Evolutionary conservation across 2,113 vertebrate genomes (phyloP).

Genomic region (Aldabrachelys gigantea): DNA sequence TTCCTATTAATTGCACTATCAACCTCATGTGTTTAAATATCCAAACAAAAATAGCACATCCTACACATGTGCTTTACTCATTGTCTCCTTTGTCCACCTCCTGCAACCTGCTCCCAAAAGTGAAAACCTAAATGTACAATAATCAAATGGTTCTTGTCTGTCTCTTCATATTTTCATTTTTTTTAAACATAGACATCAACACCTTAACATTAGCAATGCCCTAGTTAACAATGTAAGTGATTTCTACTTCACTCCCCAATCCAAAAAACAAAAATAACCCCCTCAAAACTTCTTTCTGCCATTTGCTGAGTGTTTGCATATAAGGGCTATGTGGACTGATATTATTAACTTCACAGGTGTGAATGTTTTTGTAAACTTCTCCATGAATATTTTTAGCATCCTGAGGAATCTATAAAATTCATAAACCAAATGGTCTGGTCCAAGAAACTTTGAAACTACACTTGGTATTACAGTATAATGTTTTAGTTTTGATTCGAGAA

Average conservation of each 20-base stretch:
- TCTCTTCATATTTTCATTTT: neutral
- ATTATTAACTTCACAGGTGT: neutral
- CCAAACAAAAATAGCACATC: neutral
- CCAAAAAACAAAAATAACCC: neutral
- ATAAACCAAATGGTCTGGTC: rapidly evolving
- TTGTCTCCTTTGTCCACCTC: neutral
- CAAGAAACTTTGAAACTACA: rapidly evolving
- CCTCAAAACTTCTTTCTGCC: neutral
- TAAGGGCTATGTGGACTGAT: neutral
- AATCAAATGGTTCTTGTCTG: neutral
- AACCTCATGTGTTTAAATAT: neutral
- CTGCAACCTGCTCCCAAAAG: neutral
- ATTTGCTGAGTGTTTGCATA: neutral
- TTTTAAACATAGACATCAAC: neutral
- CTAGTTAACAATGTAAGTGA: neutral
- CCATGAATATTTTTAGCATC: neutral
- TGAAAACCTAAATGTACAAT: neutral
- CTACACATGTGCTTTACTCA: neutral
- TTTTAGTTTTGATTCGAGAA: neutral
- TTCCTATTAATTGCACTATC: neutral
- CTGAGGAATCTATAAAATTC: neutral
- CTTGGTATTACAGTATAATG: neutral
- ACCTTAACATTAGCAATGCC: neutral
- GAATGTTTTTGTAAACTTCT: neutral
- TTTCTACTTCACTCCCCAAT: neutral